phyloP scores from a whole-genome alignment of 2,113 vertebrate genomes.

The Gambusia holbrooki region DNA sequence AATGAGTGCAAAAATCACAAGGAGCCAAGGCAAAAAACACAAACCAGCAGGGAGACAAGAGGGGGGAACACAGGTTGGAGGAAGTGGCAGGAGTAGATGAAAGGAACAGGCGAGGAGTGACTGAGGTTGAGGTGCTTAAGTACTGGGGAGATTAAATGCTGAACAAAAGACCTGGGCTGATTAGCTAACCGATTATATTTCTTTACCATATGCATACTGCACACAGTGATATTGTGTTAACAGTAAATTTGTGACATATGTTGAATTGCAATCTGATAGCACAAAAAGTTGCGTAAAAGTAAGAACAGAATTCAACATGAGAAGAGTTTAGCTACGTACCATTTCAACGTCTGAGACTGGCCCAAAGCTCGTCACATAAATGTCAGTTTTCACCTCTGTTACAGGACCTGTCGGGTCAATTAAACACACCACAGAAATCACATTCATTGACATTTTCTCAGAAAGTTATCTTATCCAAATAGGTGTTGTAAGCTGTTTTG shows the following conservation, averaged over 20 bases:
- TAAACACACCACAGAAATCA: constrained; percentile 19
- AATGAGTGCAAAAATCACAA: no score
- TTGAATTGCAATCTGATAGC: neutral
- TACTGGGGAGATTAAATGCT: no score
- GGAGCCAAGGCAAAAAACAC: no score
- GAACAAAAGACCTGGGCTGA: no score
- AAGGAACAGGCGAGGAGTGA: no score
- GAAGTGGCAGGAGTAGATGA: no score
- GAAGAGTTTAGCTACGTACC: constrained; percentile 80
- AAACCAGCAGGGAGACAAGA: no score
- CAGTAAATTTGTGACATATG: neutral
- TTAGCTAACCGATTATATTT: no score
- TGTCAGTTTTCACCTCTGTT: constrained; percentile 97
- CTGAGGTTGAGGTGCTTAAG: no score
- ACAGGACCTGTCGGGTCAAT: constrained; percentile 84
- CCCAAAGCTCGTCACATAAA: constrained; percentile 97
- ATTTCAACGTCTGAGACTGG: constrained; percentile 98
- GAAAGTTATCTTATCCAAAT: constrained; percentile 31
- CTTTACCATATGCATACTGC: no score
- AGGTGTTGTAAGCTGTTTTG: constrained; percentile 7
- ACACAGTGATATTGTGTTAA: no score
- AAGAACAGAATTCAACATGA: neutral
- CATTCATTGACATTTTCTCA: neutral
- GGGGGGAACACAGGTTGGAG: no score
- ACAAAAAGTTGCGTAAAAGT: neutral